These are phyloP conservation scores for Probaryconus sp. DNA, from an alignment of 1,140 invertebrate genomes.

Conservation along the genomic window DNA sequence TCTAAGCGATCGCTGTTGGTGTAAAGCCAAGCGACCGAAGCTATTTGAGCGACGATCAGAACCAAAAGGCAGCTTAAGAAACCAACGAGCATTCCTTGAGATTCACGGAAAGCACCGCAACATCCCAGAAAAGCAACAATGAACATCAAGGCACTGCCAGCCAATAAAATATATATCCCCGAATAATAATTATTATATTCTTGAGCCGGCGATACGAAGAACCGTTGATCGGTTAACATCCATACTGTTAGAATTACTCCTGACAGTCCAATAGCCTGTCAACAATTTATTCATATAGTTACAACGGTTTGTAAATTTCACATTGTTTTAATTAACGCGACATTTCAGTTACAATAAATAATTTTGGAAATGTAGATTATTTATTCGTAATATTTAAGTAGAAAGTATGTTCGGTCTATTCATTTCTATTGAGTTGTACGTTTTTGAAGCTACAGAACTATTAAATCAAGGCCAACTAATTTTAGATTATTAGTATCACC, in stretches of 20 bases:
- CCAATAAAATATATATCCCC: conserved; percentile 87
- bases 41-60: conserved; percentile 88
- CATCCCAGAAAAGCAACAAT: conserved; percentile 93
- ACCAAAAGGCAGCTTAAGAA: conserved; percentile 87
- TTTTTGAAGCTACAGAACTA: too few relatives aligned
- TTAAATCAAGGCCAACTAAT: too few relatives aligned
- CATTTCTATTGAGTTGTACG: too few relatives aligned
- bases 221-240: conserved; percentile 86
- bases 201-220: conserved; percentile 84
- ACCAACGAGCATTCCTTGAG: conserved; percentile 90
- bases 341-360: too few relatives aligned
- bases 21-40: conserved; percentile 86
- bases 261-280: conserved; percentile 86
- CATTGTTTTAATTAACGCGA: too few relatives aligned
- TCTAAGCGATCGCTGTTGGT: conserved; percentile 83
- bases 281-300: too few relatives aligned
- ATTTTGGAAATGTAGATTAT: too few relatives aligned
- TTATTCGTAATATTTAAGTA: too few relatives aligned
- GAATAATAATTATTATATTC: conserved; percentile 84
- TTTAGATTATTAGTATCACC: too few relatives aligned
- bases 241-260: conserved; percentile 84
- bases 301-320: too few relatives aligned
- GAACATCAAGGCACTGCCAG: conserved; percentile 88
- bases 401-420: too few relatives aligned
- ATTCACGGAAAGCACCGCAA: conserved; percentile 92